Evolutionary conservation across 1,140 invertebrate genomes (phyloP).

Genomic region (Zaprionus kolodkinae): DNA sequence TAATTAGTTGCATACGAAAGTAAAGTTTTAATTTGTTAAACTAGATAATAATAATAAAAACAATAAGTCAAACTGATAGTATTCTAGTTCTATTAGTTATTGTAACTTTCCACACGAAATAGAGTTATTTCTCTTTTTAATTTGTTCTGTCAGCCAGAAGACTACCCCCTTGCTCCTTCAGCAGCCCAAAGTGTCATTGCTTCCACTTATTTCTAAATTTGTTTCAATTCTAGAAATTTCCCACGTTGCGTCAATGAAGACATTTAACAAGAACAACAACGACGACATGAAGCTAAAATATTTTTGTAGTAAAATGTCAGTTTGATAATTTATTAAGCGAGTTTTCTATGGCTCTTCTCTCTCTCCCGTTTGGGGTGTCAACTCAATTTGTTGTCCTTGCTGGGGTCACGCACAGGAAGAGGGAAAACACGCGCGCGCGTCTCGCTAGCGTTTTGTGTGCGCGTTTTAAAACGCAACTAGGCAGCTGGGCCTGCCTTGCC

Average conservation of each 20-base stretch:
- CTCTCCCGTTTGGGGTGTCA: constrained; percentile 24
- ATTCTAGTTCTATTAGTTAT: no score
- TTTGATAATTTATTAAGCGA: constrained; percentile 50
- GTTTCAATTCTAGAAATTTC: neutral
- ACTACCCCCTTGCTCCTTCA: no score
- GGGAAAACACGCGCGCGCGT: constrained; percentile 10
- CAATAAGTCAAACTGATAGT: no score
- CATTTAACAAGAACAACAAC: constrained; percentile 16
- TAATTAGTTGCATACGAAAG: no score
- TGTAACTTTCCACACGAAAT: no score
- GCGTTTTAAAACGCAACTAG: constrained; percentile 43
- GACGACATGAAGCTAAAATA: constrained; percentile 9
- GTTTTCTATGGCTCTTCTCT: neutral
- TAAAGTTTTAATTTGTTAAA: no score
- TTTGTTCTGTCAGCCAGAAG: neutral
- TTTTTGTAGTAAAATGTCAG: constrained; percentile 14
- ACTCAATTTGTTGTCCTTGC: constrained; percentile 44
- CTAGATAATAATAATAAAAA: no score
- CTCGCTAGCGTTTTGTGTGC: constrained; percentile 22
- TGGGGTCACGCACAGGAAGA: constrained; percentile 43
- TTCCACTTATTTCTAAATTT: neutral
- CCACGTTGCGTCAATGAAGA: constrained; percentile 21
- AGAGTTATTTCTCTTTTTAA: neutral
- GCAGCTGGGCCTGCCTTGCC: constrained; percentile 20
- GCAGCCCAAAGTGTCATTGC: neutral